Evolutionary conservation across 1,140 invertebrate species (phyloP).

Genomic region (Drosophila carrolli): DNA sequence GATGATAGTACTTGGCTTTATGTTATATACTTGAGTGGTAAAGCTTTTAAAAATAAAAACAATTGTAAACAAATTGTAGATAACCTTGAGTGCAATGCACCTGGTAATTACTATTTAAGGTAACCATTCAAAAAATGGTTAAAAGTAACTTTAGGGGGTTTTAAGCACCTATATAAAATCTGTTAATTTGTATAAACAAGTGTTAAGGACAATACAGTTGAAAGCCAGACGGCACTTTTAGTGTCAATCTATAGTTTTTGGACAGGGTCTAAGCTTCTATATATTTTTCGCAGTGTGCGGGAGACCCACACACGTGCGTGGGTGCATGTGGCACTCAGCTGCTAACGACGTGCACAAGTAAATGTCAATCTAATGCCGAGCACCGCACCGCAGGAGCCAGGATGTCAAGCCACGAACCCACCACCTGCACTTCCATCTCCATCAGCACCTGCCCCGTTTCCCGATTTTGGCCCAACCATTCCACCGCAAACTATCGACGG

Average conservation of each 20-base stretch:
- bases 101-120: too few species aligned
- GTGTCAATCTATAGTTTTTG: too few species aligned
- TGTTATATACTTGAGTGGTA: too few species aligned
- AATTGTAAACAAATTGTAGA: too few species aligned
- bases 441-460: not conserved
- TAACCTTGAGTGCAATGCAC: too few species aligned
- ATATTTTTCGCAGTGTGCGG: conserved; percentile 1
- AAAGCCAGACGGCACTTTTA: not conserved
- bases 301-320: conserved; percentile 3
- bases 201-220: too few species aligned
- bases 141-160: too few species aligned
- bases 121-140: too few species aligned
- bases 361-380: conserved; percentile 79
- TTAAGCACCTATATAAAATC: not conserved
- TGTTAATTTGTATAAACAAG: not conserved
- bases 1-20: too few species aligned
- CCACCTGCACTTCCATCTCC: conserved; percentile 22
- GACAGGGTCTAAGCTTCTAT: too few species aligned
- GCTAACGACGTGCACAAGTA: conserved; percentile 79
- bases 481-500: conserved; percentile 55
- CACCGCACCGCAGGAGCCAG: conserved; percentile 67
- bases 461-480: conserved; percentile 7
- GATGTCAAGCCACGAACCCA: conserved; percentile 37
- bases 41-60: too few species aligned
- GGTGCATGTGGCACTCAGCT: conserved; percentile 58